These are phyloP conservation scores for Philopedon plagiatum DNA, from an alignment of 2,888 invertebrate species.

Conservation along the genomic window DNA sequence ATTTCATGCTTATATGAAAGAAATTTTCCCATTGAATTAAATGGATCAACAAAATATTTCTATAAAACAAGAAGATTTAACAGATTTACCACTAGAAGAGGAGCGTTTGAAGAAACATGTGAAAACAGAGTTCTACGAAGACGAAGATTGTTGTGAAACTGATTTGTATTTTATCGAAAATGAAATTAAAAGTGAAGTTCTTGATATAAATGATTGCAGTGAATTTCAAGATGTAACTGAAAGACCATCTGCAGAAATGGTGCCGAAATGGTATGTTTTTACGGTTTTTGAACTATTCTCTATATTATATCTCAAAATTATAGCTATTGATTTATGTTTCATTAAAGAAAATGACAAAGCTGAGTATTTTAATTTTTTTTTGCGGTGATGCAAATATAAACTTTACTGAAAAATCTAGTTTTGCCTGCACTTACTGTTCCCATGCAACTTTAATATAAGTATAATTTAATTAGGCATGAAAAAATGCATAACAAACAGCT, in stretches of 20 bases:
- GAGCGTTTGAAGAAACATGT: background rate
- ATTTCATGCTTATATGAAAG: no score
- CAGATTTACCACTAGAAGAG: no score
- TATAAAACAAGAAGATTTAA: background rate
- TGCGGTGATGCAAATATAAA: background rate
- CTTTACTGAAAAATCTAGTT: slow-evolving; percentile 11
- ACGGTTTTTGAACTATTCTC: no score
- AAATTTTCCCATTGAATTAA: no score
- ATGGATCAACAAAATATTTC: background rate
- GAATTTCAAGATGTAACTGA: background rate
- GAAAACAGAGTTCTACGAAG: background rate
- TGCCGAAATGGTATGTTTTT: background rate
- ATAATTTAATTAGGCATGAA: slow-evolving; percentile 27
- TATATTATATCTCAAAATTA: no score
- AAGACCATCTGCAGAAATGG: background rate
- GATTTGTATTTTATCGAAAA: background rate
- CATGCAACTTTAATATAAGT: slow-evolving; percentile 19
- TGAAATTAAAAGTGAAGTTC: background rate
- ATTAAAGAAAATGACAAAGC: no score
- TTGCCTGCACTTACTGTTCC: slow-evolving; percentile 8
- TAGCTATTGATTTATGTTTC: no score
- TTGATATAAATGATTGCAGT: background rate
- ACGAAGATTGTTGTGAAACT: background rate
- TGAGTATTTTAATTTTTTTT: background rate
- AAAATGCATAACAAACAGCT: background rate